A percentile compares a stretch with the other conserved stretches of the same genome.
Evolutionary conservation across 2,113 vertebrate genomes (phyloP).

Genomic region (Regulus satrapa): DNA sequence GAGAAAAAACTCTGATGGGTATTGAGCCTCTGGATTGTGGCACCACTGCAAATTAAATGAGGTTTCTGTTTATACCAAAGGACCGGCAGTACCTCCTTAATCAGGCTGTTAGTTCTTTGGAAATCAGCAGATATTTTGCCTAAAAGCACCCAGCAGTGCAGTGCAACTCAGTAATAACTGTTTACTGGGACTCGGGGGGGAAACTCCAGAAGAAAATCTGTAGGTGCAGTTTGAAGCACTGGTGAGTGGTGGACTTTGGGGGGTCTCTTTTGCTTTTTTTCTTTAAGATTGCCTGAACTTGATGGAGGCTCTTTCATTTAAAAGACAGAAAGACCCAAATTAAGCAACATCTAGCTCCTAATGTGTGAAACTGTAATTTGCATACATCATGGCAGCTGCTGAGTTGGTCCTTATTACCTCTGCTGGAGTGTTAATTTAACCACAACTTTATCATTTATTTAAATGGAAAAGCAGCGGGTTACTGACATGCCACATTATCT

Average conservation of each 20-base stretch:
- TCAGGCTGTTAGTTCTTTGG: not conserved
- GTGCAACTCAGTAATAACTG: not conserved
- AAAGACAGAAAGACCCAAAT: slow-evolving; percentile 21
- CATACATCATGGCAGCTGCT: slow-evolving; percentile 56
- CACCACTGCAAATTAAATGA: not conserved
- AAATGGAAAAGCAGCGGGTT: slow-evolving; percentile 60
- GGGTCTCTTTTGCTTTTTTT: not conserved
- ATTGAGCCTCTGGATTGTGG: not conserved
- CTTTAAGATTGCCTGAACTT: not conserved
- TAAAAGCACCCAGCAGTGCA: not conserved
- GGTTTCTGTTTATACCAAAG: not conserved
- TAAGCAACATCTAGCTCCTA: slow-evolving; percentile 47
- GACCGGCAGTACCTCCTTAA: not conserved
- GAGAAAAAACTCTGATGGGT: not conserved
- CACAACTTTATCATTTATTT: slow-evolving; percentile 63
- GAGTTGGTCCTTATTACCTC: slow-evolving; percentile 51
- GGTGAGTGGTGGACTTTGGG: not conserved
- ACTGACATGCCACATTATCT: slow-evolving; percentile 24
- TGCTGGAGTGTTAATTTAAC: slow-evolving; percentile 60
- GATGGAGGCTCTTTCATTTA: not conserved
- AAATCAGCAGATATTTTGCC: not conserved
- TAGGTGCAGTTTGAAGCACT: not conserved
- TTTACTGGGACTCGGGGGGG: not conserved
- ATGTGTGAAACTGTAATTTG: slow-evolving; percentile 66
- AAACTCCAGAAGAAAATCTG: not conserved